Percentiles rank a stretch among this genome's conserved stretches.
phyloP scores from a whole-genome alignment of 2,113 vertebrate genomes.

The Oriolus oriolus region DNA sequence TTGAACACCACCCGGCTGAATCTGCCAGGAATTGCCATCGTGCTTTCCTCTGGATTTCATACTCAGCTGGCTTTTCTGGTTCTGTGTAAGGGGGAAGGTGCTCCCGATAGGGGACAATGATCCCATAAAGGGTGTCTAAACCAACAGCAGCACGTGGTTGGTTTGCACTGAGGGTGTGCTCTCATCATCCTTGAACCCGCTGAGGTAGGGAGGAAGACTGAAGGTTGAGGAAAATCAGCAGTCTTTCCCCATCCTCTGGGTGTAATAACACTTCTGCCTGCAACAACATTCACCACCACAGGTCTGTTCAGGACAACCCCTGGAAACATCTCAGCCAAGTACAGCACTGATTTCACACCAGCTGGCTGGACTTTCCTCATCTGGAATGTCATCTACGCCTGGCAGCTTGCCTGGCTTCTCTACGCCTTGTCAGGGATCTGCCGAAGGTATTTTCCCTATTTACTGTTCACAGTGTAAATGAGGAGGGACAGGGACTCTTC shows the following conservation, averaged over 20 bases:
- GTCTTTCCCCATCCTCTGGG: neutral
- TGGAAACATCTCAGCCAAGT: conserved; percentile 58
- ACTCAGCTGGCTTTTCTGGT: conserved; percentile 5
- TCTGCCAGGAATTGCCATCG: neutral
- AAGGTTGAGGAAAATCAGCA: neutral
- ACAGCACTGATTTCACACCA: conserved; percentile 50
- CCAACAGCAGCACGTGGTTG: neutral
- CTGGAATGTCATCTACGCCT: conserved; percentile 56
- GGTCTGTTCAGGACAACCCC: conserved; percentile 59
- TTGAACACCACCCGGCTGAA: neutral
- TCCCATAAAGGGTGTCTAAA: neutral
- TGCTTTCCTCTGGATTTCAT: neutral
- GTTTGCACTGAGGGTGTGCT: neutral
- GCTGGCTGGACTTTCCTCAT: conserved; percentile 59
- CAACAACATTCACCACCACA: neutral
- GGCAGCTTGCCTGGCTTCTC: conserved; percentile 59
- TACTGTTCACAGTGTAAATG: rapidly evolving
- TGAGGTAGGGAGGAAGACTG: neutral
- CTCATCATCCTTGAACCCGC: neutral
- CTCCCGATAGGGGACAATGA: neutral
- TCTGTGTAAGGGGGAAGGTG: neutral
- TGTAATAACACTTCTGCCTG: neutral
- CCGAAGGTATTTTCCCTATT: conserved; percentile 17
- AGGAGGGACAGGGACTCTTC: neutral
- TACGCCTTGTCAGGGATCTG: conserved; percentile 35